A percentile compares a stretch with the other conserved stretches of the same genome.
Conservation (phyloP, 2,797 vertebrate genomes). For the Notolabrus celidotus region DNA sequence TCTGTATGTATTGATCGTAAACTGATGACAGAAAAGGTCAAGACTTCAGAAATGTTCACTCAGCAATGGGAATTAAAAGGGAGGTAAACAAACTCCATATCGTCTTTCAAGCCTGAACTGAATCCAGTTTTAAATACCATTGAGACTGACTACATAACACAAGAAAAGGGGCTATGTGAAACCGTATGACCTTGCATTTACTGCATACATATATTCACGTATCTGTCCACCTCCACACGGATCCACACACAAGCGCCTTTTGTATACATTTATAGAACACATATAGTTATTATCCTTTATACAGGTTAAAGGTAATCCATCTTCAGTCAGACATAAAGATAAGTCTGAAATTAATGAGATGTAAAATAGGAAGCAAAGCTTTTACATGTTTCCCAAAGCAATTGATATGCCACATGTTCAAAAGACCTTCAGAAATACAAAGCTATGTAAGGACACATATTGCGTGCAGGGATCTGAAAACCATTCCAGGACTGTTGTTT, state of each 20-base stretch:
- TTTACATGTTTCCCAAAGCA: not conserved
- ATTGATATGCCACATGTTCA: not conserved
- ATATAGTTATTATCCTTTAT: not conserved
- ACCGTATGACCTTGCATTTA: not conserved
- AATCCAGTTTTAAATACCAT: not conserved
- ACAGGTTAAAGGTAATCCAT: not conserved
- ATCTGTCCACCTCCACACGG: not conserved
- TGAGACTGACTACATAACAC: not conserved
- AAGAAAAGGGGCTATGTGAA: not conserved
- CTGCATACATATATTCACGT: not conserved
- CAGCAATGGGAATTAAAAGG: not conserved
- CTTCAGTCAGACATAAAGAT: not conserved
- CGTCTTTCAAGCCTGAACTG: not conserved
- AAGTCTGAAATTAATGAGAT: not conserved
- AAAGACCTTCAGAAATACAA: not conserved
- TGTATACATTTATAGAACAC: conserved; percentile 1
- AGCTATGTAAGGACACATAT: not conserved
- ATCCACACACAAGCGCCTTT: not conserved
- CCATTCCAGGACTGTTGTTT: not conserved
- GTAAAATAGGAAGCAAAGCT: not conserved
- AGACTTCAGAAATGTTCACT: not conserved
- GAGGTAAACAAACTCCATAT: not conserved
- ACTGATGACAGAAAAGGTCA: no score
- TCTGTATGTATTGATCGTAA: not conserved
- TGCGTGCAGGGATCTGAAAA: not conserved